Evolutionary conservation across 2,888 invertebrate species (phyloP).

Genomic region (Pandemis corylana): DNA sequence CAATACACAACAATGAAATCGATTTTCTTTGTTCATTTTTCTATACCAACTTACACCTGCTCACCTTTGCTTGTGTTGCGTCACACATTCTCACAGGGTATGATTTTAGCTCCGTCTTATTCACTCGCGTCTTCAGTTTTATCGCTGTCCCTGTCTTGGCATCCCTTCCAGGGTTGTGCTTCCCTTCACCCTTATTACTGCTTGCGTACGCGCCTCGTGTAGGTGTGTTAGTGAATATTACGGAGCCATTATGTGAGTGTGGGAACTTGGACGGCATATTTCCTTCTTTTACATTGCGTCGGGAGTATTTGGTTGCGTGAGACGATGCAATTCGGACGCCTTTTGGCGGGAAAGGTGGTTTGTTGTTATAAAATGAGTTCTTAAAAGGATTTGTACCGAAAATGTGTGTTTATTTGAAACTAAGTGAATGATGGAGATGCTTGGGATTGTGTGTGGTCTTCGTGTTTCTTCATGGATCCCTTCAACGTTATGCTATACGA

Average conservation of each 20-base stretch:
- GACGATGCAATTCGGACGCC: constrained; percentile 59
- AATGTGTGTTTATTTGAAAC: constrained; percentile 45
- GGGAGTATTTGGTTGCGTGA: constrained; percentile 62
- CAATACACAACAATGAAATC: constrained; percentile 61
- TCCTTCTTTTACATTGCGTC: constrained; percentile 62
- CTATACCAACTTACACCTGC: constrained; percentile 77
- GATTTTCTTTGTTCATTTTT: constrained; percentile 71
- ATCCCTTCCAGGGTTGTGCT: constrained; percentile 74
- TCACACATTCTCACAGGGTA: constrained; percentile 75
- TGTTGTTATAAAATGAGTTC: constrained; percentile 18
- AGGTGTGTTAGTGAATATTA: constrained; percentile 64
- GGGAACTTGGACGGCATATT: constrained; percentile 57
- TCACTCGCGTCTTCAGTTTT: constrained; percentile 48
- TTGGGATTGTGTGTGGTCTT: constrained; percentile 47
- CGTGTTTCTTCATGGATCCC: constrained; percentile 60
- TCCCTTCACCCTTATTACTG: constrained; percentile 76
- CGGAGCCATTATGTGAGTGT: constrained; percentile 44
- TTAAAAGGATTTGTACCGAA: constrained; percentile 39
- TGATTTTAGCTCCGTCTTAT: constrained; percentile 72
- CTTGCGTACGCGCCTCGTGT: constrained; percentile 66
- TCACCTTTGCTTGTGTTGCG: constrained; percentile 69
- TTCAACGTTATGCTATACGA: constrained; percentile 75
- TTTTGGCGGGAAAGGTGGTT: constrained; percentile 72
- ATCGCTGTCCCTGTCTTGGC: constrained; percentile 62
- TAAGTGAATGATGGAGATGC: constrained; percentile 64